A percentile compares a stretch with the other conserved stretches of the same genome.
phyloP scores from a whole-genome alignment of 53 echinoderm and acorn worm species.

The Echinarachnius parma region DNA sequence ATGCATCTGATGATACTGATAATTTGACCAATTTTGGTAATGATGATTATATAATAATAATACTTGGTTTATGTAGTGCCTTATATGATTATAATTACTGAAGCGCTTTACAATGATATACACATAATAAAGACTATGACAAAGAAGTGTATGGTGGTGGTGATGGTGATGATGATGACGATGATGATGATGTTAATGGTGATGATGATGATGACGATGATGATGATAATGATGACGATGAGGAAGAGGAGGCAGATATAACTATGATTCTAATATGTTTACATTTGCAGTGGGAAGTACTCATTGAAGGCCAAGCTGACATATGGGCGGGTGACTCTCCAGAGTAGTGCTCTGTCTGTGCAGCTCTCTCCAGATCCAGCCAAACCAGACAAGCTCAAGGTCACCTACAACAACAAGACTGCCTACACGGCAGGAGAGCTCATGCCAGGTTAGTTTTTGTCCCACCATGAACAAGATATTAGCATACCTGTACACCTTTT shows the following conservation, averaged over 20 bases:
- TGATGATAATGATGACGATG: not conserved
- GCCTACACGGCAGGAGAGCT: constrained; percentile 53
- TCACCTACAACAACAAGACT: constrained; percentile 37
- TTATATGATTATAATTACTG: too few relatives aligned
- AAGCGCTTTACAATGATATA: too few relatives aligned
- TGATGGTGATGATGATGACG: constrained; percentile 44
- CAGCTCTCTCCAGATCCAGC: constrained; percentile 71
- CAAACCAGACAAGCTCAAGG: constrained; percentile 54
- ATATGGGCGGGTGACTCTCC: constrained; percentile 45
- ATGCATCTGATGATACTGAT: too few relatives aligned
- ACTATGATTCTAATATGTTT: too few relatives aligned
- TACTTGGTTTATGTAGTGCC: too few relatives aligned
- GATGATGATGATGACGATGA: constrained; percentile 9
- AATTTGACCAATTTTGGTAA: too few relatives aligned
- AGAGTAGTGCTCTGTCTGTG: constrained; percentile 42
- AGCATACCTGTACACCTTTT: too few relatives aligned
- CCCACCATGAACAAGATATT: not conserved
- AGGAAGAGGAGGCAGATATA: not conserved
- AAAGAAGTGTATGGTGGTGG: constrained; percentile 20
- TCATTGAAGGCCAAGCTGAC: constrained; percentile 56
- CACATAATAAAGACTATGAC: not conserved
- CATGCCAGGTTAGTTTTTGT: constrained; percentile 68
- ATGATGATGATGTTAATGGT: constrained; percentile 31
- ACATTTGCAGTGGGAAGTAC: constrained; percentile 66
- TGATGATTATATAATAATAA: too few relatives aligned